Base-by-base conservation (phyloP, 2,113 vertebrate genomes). In the Zingel zingel region DNA sequence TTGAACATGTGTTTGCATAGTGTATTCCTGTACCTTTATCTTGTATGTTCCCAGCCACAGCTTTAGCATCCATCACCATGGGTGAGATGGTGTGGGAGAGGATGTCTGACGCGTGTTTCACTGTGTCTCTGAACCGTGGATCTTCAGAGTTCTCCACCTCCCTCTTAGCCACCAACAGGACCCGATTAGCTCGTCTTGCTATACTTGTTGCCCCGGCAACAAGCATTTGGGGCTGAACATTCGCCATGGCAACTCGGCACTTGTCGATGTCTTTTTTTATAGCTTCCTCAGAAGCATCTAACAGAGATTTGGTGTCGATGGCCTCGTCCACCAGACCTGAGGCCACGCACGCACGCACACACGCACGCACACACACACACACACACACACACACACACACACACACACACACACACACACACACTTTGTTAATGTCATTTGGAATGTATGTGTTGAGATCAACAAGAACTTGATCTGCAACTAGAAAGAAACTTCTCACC, bases 201-300 rank as follows among this genome's bases (percentile, higher is more conserved):
- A 99, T 99, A 91, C 98, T 99, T 50, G 98, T 99, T 81, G 98
- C 98, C 83, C 98, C 98, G 66, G 98, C 98, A 71, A 99, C 98
- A 73, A 99, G 93, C 98, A 99, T 98, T 95, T 99, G 98, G 45
- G 98, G 98, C 43, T 99, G 98, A 81, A 99, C 97, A 33, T 99
- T 99, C 23, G 98, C 98, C 98, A 99, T 99, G 1, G 98, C 98
- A 82, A 99, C 98, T 90, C 98, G 95, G 89, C 98, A 99, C 88
- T 99, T 99, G 90, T 99, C 98, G 58, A 99, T 97, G 89, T 99
- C 98, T 93, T 99, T 99, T 93, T 99, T 99, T 91, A 99, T 99
- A 15, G 98, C 98, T 90, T 99, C 98, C 90, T 99, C 98, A 2
- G 98, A 99, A 19, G 98, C 98, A 88, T 99, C 98, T 91, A 99